Percentiles rank a stretch among this genome's conserved stretches.
These are phyloP conservation scores for Hypsopygia costalis DNA, from an alignment of 2,888 invertebrate genomes.

Conservation along the genomic window DNA sequence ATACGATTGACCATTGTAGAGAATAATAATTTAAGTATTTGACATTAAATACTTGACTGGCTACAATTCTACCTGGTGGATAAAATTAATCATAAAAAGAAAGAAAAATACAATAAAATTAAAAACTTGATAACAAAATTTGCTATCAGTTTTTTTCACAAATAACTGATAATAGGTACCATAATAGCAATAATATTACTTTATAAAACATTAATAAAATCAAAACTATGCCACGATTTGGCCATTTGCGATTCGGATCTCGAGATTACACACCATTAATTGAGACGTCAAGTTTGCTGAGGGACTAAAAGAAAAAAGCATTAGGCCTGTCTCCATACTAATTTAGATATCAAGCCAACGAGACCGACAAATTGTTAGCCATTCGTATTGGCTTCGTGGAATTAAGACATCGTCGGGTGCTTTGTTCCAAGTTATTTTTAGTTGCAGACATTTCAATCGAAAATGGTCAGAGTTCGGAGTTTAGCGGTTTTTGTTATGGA, in stretches of 20 bases:
- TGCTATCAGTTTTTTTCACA: too few species aligned
- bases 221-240: not conserved
- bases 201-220: too few species aligned
- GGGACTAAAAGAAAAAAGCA: conserved; percentile 41
- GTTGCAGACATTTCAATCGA: conserved; percentile 36
- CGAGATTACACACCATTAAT: conserved; percentile 71
- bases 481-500: conserved; percentile 48
- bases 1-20: too few species aligned
- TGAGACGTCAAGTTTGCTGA: conserved; percentile 64
- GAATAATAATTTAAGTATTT: too few species aligned
- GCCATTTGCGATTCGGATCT: conserved; percentile 51
- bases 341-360: conserved; percentile 73
- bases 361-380: conserved; percentile 69
- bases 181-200: too few species aligned
- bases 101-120: too few species aligned
- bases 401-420: conserved; percentile 43
- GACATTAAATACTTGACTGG: too few species aligned
- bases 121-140: too few species aligned
- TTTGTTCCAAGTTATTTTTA: conserved; percentile 26
- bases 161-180: too few species aligned
- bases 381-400: conserved; percentile 62
- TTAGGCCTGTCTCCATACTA: conserved; percentile 67
- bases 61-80: too few species aligned
- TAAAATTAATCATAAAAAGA: too few species aligned
- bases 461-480: conserved; percentile 34